A percentile compares a stretch with the other conserved stretches of the same genome.
These are phyloP conservation scores for Sinhomidia bicolor DNA, from an alignment of 2,888 invertebrate species.

Conservation along the genomic window DNA sequence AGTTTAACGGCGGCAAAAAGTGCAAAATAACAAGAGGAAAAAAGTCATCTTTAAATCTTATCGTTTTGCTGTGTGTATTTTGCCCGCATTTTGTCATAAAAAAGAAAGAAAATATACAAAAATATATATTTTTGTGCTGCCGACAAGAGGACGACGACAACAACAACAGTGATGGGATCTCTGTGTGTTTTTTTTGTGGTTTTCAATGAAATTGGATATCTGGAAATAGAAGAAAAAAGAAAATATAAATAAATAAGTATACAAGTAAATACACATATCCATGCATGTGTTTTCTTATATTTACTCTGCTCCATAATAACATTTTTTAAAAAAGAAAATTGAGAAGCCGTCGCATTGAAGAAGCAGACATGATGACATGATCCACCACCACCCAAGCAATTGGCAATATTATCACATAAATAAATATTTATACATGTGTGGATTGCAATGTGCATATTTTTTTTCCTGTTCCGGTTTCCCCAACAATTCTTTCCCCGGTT, in stretches of 20 bases:
- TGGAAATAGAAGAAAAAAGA: not conserved
- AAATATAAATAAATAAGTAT: too few species aligned
- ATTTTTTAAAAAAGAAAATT: not conserved
- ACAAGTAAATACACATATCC: too few species aligned
- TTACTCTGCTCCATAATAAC: not conserved
- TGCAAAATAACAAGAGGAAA: not conserved
- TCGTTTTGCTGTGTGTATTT: not conserved
- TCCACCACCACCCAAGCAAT: not conserved
- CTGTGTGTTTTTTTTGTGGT: not conserved
- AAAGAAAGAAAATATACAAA: too few species aligned
- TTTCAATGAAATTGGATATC: constrained; percentile 31
- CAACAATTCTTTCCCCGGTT: too few species aligned
- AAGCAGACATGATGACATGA: not conserved
- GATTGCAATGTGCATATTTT: not conserved
- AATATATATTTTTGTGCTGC: too few species aligned
- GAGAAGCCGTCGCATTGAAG: not conserved
- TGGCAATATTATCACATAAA: constrained; percentile 52
- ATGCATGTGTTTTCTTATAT: not conserved
- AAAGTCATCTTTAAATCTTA: not conserved
- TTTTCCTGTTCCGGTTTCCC: not conserved
- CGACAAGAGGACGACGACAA: not conserved
- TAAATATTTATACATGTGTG: not conserved
- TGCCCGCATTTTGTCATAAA: not conserved
- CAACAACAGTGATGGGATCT: not conserved
- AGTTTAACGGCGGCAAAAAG: not conserved